Evolutionary conservation across 1,140 invertebrate species (phyloP), one percentile per base, ranked within the genome.

Genomic region (Tyrophagus putrescentiae): DNA sequence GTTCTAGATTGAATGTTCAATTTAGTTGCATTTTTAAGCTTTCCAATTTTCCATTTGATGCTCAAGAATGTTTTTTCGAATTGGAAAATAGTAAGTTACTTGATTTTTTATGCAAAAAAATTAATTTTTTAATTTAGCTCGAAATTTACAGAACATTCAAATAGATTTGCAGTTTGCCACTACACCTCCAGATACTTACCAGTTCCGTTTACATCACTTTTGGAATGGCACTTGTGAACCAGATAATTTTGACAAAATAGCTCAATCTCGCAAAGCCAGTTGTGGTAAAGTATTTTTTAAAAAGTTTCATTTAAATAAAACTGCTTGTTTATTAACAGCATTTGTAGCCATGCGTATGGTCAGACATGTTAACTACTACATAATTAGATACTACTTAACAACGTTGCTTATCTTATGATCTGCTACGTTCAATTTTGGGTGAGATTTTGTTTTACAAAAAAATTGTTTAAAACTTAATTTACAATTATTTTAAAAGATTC

Each of bases 1-100:
- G n/a, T n/a, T n/a, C n/a, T n/a, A n/a, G n/a, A n/a, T n/a, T n/a
- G n/a, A n/a, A n/a, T n/a, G n/a, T n/a, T n/a, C n/a, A n/a, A n/a
- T n/a, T n/a, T n/a, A n/a, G n/a, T n/a, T n/a, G n/a, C n/a, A n/a
- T n/a, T n/a, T n/a, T n/a, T n/a, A n/a, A 67, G 29, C 57, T 67
- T 41, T 33, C 54, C 23, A 45, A 44, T 18, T 67, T 67, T 58
- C 66, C 66, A 44, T 64, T 65, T 44, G 66, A 67, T 52, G 45
- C 57, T 6, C 65, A 67, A 33, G 33, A 63, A 25, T 67, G 66
- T 56, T 59, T 61, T 28, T 59, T 67, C 18, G 54, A 57, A 3
- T 50, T 66, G 1, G 66, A 65, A 58, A 65, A 60, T 27, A 41
- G 63, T 65, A 62, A 66, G 62, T 60, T 39, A 28, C 23, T n/a